Base-by-base conservation (phyloP, 2,113 vertebrate genomes). In the Triplophysa siluroides region DNA sequence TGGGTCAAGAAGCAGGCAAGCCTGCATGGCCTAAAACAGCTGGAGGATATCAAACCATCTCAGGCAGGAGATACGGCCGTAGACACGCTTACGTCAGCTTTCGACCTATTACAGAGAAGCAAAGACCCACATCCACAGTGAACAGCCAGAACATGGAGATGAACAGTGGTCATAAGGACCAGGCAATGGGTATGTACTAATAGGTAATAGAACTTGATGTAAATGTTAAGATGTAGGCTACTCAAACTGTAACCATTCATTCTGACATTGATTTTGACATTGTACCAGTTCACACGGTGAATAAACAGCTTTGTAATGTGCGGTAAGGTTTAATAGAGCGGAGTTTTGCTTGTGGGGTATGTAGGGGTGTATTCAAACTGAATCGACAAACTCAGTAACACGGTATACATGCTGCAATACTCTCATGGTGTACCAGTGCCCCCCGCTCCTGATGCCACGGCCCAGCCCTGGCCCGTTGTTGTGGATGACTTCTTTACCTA, bases 1-100 rank as follows among this genome's bases (percentile, higher is more conserved):
- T 94, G 93, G 92, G 91, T 89, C 93, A 94, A 87, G 90, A 92
- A 88, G 87, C 86, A 70, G 88, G 85, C 76, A 95, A 92, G 84
- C 61, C 81, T 83, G 79, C 84, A 38, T 93, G 89, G 91, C 89
- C 88, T 43, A 93, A 89, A 87, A 85, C 89, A 81, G 69, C 84
- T 72, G 89, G 90, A 83, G 88, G 87, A 0, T 93, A 91, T 83
- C 91, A 89, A 58, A 91, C 91, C 38, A 47, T 87, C 86, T 92
- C 87, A 24, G 88, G 88, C 41, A 86, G 91, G 86, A 90, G 93
- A 86, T 93, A 90, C 0, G 91, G 91, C 88, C 91, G 92, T 86
- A 91, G 92, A 78, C 87, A 89, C 68, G 85, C 91, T 0, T 92
- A 38, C 81, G 78, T 91, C 60, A 82, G 78, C 72, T 94, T 94